phyloP scores from a whole-genome alignment of 2,797 vertebrate genomes.

The Mus spretus region DNA sequence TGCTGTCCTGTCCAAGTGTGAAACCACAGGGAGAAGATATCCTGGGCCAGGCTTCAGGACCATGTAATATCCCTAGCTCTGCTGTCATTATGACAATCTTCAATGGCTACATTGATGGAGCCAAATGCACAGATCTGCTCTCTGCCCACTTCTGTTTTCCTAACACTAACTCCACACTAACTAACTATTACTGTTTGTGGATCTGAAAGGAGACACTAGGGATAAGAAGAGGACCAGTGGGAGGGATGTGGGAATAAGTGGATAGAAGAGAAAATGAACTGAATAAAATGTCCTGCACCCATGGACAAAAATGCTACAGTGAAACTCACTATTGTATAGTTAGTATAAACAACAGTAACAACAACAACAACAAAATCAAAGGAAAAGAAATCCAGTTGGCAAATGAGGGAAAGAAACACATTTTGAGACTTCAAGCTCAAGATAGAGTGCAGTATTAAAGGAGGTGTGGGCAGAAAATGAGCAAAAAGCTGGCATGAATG shows the following conservation, averaged over 20 bases:
- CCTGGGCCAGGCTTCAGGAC: neutral
- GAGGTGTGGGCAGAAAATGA: neutral
- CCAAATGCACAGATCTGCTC: neutral
- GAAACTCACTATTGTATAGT: neutral
- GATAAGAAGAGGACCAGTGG: neutral
- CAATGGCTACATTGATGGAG: neutral
- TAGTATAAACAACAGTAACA: neutral
- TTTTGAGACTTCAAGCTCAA: neutral
- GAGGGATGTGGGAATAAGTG: neutral
- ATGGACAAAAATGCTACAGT: neutral
- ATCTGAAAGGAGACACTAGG: neutral
- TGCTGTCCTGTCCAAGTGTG: neutral
- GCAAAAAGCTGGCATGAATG: neutral
- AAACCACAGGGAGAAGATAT: neutral
- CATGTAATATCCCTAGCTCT: neutral
- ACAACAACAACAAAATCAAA: neutral
- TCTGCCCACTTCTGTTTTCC: constrained; percentile 7
- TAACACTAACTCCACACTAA: neutral
- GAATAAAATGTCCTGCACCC: neutral
- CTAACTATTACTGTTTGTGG: neutral
- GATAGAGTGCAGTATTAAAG: neutral
- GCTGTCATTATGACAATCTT: neutral
- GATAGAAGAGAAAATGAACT: neutral
- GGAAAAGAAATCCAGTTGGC: neutral
- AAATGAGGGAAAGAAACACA: neutral